phyloP scores from a whole-genome alignment of 2,797 vertebrate genomes.

The Malacoctenus gilli region DNA sequence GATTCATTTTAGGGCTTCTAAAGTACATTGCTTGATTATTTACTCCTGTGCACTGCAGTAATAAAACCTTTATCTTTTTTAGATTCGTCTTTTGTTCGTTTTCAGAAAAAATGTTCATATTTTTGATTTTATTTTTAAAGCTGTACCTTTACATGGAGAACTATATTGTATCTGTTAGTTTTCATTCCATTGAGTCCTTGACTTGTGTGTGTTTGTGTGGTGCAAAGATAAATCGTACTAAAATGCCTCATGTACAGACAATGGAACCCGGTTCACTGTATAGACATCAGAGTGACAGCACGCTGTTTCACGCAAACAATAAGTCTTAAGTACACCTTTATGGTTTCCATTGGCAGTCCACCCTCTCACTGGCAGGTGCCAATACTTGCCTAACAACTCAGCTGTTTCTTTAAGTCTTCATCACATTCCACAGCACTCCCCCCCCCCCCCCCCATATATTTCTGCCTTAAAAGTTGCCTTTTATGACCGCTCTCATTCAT shows the following conservation, averaged over 20 bases:
- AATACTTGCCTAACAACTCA: slow-evolving; percentile 12
- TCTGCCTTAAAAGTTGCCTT: slow-evolving; percentile 79
- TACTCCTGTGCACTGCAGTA: slow-evolving; percentile 7
- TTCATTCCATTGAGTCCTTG: slow-evolving; percentile 21
- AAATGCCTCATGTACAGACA: slow-evolving; percentile 34
- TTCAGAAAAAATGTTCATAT: slow-evolving; percentile 18
- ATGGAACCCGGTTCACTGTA: slow-evolving; percentile 32
- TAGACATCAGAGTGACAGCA: slow-evolving; percentile 27
- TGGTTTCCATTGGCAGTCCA: slow-evolving; percentile 24
- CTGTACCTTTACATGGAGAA: slow-evolving; percentile 16
- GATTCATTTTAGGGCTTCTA: slow-evolving; percentile 3
- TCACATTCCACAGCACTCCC: slow-evolving; percentile 39
- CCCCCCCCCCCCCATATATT: slow-evolving; percentile 40
- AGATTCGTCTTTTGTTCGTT: slow-evolving; percentile 31
- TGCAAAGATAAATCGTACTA: slow-evolving; percentile 22
- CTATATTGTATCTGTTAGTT: slow-evolving; percentile 10
- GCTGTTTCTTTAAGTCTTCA: slow-evolving; percentile 28
- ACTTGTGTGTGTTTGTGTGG: slow-evolving; percentile 25
- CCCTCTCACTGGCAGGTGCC: slow-evolving; percentile 11
- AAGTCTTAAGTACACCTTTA: slow-evolving; percentile 52
- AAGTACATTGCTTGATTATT: slow-evolving; percentile 15
- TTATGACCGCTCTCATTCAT: slow-evolving; percentile 43
- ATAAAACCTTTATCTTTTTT: slow-evolving; percentile 11
- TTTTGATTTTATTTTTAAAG: slow-evolving; percentile 23
- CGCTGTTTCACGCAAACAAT: slow-evolving; percentile 14